phyloP scores from a whole-genome alignment of 2,797 vertebrate genomes.

The Oreonectes daqikongensis region DNA sequence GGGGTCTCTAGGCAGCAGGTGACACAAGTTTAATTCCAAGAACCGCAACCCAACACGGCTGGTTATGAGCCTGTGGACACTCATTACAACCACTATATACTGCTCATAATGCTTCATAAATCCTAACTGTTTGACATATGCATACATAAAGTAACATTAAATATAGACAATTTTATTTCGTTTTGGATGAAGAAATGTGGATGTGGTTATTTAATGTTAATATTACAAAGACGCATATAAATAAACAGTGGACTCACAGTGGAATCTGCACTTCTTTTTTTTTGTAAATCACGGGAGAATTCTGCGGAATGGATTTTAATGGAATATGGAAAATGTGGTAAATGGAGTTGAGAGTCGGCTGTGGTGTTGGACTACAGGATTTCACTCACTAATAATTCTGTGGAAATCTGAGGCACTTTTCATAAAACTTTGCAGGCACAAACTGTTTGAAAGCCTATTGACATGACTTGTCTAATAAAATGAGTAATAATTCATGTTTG shows the following conservation, averaged over 20 bases:
- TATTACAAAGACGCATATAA: background rate
- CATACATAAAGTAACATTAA: background rate
- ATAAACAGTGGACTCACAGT: background rate
- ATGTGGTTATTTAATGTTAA: background rate
- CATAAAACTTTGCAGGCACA: too few relatives aligned
- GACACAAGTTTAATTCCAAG: conserved; percentile 41
- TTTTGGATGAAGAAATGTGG: background rate
- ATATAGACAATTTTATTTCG: background rate
- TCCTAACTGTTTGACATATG: too few relatives aligned
- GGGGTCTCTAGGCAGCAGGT: conserved; percentile 36
- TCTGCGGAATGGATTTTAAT: too few relatives aligned
- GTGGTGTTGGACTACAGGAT: too few relatives aligned
- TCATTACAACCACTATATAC: background rate
- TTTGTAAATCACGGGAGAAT: too few relatives aligned
- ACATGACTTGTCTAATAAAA: background rate
- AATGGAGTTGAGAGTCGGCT: too few relatives aligned
- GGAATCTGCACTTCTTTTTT: background rate
- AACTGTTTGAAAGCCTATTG: background rate
- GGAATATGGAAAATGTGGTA: too few relatives aligned
- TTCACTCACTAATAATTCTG: too few relatives aligned
- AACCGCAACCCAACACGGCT: conserved; percentile 22
- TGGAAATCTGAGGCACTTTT: too few relatives aligned
- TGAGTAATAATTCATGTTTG: background rate
- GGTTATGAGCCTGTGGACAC: background rate
- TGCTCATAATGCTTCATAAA: background rate